Percentiles rank a stretch among this genome's conserved stretches.
phyloP scores from a whole-genome alignment of 2,888 invertebrate genomes.

The Aphodius sticticus region DNA sequence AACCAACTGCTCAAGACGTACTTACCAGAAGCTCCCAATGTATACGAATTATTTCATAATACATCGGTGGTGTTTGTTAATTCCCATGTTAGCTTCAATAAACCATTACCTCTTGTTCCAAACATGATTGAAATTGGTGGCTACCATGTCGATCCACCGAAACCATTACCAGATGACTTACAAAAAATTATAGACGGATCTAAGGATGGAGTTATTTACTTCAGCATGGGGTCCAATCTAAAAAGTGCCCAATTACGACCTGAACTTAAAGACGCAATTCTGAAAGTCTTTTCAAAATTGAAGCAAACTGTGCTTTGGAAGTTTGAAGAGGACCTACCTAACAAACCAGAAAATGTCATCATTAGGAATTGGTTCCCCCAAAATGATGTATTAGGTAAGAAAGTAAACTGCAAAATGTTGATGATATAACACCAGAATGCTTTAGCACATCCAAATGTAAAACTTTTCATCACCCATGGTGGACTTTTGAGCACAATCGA shows the following conservation, averaged over 20 bases:
- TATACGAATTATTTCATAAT: slow-evolving; percentile 48
- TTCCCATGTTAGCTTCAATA: slow-evolving; percentile 62
- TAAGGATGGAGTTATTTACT: slow-evolving; percentile 64
- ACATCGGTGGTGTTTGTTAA: slow-evolving; percentile 50
- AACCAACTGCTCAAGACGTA: slow-evolving; percentile 47
- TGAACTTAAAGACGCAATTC: slow-evolving; percentile 63
- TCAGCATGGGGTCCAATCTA: slow-evolving; percentile 69
- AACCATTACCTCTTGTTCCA: slow-evolving; percentile 62
- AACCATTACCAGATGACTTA: slow-evolving; percentile 58
- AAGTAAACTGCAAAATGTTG: neutral
- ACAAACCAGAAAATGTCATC: slow-evolving; percentile 57
- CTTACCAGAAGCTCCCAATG: slow-evolving; percentile 47
- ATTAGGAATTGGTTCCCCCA: slow-evolving; percentile 60
- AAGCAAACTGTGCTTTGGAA: slow-evolving; percentile 65
- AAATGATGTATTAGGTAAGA: slow-evolving; percentile 48
- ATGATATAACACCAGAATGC: neutral
- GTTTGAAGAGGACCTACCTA: slow-evolving; percentile 60
- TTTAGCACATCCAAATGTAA: slow-evolving; percentile 44
- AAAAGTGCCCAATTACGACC: slow-evolving; percentile 64
- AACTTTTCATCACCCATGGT: slow-evolving; percentile 45
- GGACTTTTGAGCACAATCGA: slow-evolving; percentile 44
- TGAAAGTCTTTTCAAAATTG: slow-evolving; percentile 65
- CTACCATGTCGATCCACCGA: slow-evolving; percentile 55
- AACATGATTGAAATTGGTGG: slow-evolving; percentile 68
- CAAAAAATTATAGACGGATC: slow-evolving; percentile 63